Conservation (phyloP, 2,888 invertebrate species). For the Netelia virgata region DNA sequence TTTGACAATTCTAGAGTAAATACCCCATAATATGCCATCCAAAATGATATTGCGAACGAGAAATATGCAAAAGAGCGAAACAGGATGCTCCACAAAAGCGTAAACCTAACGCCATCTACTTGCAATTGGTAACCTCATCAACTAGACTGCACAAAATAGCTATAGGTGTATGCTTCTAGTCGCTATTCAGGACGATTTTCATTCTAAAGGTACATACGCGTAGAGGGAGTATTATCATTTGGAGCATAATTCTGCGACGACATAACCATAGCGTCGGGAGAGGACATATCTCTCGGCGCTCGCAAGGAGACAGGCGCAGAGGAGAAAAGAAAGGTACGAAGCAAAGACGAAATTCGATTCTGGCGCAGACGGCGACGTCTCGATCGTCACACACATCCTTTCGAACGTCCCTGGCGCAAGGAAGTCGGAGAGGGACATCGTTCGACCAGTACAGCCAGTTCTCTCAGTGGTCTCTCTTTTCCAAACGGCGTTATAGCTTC, state of each 20-base stretch:
- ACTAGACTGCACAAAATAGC: neutral
- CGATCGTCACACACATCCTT: conserved; percentile 65
- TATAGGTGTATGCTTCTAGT: conserved; percentile 5
- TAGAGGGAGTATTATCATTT: conserved; percentile 1
- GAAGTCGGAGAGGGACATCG: conserved; percentile 18
- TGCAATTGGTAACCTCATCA: conserved; percentile 4
- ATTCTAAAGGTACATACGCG: neutral
- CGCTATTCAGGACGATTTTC: neutral
- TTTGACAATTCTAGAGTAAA: too few relatives aligned
- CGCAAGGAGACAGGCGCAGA: conserved; percentile 2
- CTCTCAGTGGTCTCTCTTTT: conserved; percentile 38
- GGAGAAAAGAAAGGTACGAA: conserved; percentile 24
- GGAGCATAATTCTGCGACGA: neutral
- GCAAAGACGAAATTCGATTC: conserved; percentile 51
- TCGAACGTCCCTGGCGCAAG: conserved; percentile 63
- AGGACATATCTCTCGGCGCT: conserved; percentile 9
- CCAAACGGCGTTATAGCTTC: conserved; percentile 37
- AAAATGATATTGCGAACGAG: neutral
- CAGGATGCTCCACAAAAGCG: conserved; percentile 15
- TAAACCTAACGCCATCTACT: neutral
- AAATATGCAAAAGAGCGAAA: conserved; percentile 5
- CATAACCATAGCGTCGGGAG: neutral
- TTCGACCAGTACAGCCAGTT: conserved; percentile 48
- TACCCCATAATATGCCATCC: too few relatives aligned
- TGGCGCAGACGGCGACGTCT: conserved; percentile 55